These are phyloP conservation scores for Syrmaticus mikado DNA, from an alignment of 2,113 vertebrate species.

Conservation along the genomic window DNA sequence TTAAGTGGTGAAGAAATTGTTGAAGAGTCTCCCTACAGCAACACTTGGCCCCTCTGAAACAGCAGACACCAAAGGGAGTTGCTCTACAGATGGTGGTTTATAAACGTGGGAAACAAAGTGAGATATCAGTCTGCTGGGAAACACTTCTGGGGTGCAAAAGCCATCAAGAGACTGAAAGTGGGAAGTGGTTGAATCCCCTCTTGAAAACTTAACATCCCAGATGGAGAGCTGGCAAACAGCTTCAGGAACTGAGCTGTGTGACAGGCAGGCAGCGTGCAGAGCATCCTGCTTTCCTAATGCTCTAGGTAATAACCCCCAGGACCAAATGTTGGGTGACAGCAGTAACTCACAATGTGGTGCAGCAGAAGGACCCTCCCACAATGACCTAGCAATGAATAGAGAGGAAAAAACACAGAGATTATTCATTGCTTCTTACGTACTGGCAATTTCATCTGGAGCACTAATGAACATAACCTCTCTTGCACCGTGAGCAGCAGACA, in stretches of 20 bases:
- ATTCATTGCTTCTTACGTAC: background rate
- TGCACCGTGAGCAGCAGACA: background rate
- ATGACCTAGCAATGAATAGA: background rate
- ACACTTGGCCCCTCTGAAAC: background rate
- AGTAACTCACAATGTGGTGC: background rate
- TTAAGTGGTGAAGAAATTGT: background rate
- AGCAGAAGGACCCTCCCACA: background rate
- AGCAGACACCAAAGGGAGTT: background rate
- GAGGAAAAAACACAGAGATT: constrained; percentile 8
- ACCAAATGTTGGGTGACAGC: background rate
- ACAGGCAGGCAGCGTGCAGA: background rate
- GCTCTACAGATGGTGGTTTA: background rate
- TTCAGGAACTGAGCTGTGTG: background rate
- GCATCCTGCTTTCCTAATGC: background rate
- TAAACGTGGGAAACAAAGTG: background rate
- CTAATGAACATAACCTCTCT: constrained; percentile 8
- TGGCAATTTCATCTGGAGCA: background rate
- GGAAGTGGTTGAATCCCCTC: background rate
- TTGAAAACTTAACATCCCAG: background rate
- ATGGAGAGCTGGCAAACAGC: background rate
- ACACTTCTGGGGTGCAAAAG: background rate
- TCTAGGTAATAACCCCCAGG: background rate
- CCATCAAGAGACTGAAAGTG: background rate
- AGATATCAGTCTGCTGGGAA: background rate
- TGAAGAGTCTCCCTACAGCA: background rate